Percentiles rank a stretch among this genome's conserved stretches.
Evolutionary conservation across 2,797 vertebrate species (phyloP).

Genomic region (Erpetoichthys calabaricus): DNA sequence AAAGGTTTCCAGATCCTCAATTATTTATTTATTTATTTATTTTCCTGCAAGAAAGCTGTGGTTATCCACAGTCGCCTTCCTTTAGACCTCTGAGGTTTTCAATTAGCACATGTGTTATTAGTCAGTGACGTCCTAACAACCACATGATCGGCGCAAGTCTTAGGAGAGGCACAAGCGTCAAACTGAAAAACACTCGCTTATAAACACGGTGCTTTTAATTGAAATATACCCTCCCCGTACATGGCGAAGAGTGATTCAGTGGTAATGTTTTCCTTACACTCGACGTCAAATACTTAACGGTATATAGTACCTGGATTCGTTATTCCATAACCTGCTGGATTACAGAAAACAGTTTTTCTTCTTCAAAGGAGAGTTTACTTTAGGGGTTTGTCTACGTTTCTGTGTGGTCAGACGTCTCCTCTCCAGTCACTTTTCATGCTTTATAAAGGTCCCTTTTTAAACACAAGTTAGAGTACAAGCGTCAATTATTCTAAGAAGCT

Average conservation of each 20-base stretch:
- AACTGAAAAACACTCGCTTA: too few relatives aligned
- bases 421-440: background rate
- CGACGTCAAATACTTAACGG: too few relatives aligned
- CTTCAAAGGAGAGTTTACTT: background rate
- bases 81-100: conserved; percentile 22
- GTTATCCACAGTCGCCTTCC: conserved; percentile 28
- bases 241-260: too few relatives aligned
- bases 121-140: background rate
- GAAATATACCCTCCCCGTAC: too few relatives aligned
- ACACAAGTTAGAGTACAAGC: background rate
- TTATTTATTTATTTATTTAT: conserved; percentile 3
- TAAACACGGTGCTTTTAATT: too few relatives aligned
- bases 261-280: too few relatives aligned
- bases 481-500: conserved; percentile 6
- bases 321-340: too few relatives aligned
- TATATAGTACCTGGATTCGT: too few relatives aligned
- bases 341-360: too few relatives aligned
- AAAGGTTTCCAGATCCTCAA: too few relatives aligned
- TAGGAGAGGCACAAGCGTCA: too few relatives aligned
- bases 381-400: background rate
- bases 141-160: too few relatives aligned
- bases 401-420: background rate
- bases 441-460: background rate
- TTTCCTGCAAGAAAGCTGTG: conserved; percentile 28
- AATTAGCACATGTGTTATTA: conserved; percentile 11